Evolutionary conservation across 2,888 invertebrate species (phyloP).

Genomic region (Lottia gigantea): DNA sequence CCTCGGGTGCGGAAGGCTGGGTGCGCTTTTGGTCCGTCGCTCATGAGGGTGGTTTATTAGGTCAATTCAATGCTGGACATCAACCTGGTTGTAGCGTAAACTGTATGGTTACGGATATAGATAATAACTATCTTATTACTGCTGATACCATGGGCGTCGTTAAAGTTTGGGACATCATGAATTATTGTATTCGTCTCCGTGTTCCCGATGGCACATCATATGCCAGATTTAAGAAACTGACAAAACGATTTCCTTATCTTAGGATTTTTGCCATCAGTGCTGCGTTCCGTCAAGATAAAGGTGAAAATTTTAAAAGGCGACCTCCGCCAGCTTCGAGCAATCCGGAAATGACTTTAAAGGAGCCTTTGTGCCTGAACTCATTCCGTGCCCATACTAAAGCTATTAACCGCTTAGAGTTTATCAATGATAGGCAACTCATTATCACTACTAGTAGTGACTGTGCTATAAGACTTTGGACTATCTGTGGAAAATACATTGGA

Average conservation of each 20-base stretch:
- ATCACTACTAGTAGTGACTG: slow-evolving; percentile 78
- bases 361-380: slow-evolving; percentile 58
- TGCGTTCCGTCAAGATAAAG: slow-evolving; percentile 32
- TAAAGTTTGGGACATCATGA: slow-evolving; percentile 81
- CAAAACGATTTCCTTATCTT: slow-evolving; percentile 40
- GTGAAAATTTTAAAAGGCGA: slow-evolving; percentile 31
- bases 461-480: slow-evolving; percentile 70
- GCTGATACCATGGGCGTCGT: slow-evolving; percentile 78
- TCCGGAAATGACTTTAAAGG: slow-evolving; percentile 43
- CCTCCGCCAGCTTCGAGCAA: slow-evolving; percentile 47
- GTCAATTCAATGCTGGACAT: slow-evolving; percentile 79
- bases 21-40: slow-evolving; percentile 82
- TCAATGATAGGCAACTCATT: slow-evolving; percentile 76
- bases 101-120: slow-evolving; percentile 77
- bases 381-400: slow-evolving; percentile 78
- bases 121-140: slow-evolving; percentile 76
- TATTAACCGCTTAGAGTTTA: slow-evolving; percentile 77
- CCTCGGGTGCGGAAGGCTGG: slow-evolving; percentile 80
- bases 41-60: slow-evolving; percentile 76
- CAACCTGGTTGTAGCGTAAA: slow-evolving; percentile 73
- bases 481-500: slow-evolving; percentile 72
- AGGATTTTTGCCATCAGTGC: slow-evolving; percentile 33
- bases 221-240: slow-evolving; percentile 33
- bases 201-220: slow-evolving; percentile 29
- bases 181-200: slow-evolving; percentile 74